A percentile compares a stretch with the other conserved stretches of the same genome.
phyloP scores from a whole-genome alignment of 2,888 invertebrate genomes.

The Rhaphigaster nebulosa region DNA sequence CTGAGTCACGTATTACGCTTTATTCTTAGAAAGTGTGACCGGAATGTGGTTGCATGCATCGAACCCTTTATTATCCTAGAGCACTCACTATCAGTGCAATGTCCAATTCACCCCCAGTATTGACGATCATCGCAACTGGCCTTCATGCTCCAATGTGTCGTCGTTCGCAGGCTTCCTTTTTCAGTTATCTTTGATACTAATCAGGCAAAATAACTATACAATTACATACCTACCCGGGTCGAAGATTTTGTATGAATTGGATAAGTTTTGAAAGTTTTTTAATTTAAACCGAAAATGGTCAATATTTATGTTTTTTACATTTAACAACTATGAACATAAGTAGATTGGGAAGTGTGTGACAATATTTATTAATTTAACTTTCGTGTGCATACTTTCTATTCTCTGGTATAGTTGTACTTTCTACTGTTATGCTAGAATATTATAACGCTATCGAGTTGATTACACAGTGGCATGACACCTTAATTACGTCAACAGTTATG shows the following conservation, averaged over 20 bases:
- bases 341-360: background rate
- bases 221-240: too few relatives aligned
- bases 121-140: background rate
- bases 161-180: background rate
- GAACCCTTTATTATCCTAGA: background rate
- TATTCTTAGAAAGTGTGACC: slow-evolving; percentile 23
- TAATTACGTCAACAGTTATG: background rate
- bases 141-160: background rate
- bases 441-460: background rate
- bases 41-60: background rate
- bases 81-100: background rate
- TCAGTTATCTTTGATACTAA: background rate
- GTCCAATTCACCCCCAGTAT: background rate
- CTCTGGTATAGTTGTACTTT: background rate
- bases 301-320: background rate
- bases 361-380: background rate
- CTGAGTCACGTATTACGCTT: background rate
- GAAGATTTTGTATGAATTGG: too few relatives aligned
- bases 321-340: background rate
- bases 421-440: background rate
- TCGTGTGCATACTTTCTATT: background rate
- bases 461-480: background rate
- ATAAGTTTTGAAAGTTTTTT: background rate
- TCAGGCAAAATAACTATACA: too few relatives aligned
- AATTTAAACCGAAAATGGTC: background rate